Evolutionary conservation across 2,113 vertebrate genomes (phyloP).

Genomic region (Indri indri): DNA sequence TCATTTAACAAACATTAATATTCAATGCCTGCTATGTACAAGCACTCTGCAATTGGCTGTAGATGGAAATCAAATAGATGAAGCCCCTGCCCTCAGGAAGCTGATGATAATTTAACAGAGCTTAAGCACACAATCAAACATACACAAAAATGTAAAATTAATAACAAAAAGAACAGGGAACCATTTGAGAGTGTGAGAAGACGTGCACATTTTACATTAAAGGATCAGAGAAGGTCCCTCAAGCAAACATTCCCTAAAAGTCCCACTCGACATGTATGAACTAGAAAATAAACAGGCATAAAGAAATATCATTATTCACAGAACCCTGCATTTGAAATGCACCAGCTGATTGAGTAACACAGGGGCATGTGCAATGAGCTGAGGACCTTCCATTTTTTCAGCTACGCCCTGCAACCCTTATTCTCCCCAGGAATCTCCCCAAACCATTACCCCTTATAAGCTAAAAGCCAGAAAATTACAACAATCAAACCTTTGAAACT

Average conservation of each 20-base stretch:
- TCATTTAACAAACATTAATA: not conserved
- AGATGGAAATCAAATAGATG: not conserved
- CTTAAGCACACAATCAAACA: not conserved
- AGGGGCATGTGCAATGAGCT: not conserved
- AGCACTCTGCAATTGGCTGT: not conserved
- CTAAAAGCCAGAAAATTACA: not conserved
- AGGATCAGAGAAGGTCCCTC: not conserved
- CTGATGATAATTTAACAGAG: not conserved
- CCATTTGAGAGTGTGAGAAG: not conserved
- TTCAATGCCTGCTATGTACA: not conserved
- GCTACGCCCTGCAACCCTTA: too few relatives aligned
- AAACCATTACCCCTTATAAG: not conserved
- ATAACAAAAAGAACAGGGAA: not conserved
- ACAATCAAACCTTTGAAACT: not conserved
- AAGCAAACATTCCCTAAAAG: not conserved
- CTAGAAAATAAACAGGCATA: not conserved
- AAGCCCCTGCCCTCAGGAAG: not conserved
- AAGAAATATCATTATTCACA: not conserved
- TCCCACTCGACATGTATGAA: not conserved
- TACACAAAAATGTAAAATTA: not conserved
- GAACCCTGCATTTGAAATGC: not conserved
- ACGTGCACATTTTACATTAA: not conserved
- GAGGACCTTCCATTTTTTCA: not conserved
- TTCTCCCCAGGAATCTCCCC: not conserved
- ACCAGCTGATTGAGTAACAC: not conserved